Base-by-base conservation (phyloP, 2,888 invertebrate species). In the Euplagia quadripunctaria region DNA sequence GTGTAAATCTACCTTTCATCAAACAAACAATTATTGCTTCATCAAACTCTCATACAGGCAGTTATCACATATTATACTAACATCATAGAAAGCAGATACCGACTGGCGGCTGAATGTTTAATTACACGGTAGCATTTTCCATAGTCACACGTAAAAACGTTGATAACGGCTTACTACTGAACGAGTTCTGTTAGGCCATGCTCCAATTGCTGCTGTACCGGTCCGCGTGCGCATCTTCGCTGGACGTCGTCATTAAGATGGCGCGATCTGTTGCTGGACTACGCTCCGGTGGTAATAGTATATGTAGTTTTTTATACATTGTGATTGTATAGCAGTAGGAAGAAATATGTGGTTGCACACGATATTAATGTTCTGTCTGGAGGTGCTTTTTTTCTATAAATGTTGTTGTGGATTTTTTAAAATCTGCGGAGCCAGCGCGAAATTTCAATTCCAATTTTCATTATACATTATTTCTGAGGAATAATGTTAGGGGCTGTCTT, bases 161-260 rank as follows among this genome's bases (percentile, higher is more conserved):
- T 84, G 87, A 83, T 90, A 90, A 90, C 90, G 90, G 90, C 72
- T 68, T 58, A 71, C 77, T 82, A 85, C 80, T 84, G 82, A 80
- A 85, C 82, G 82, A 83, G 85, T 88, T 89, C 94, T 93, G 94
- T 94, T 94, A 93, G 87, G 90, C 86, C 83, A 87, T 90, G 94
- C 93, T 94, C 94, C 89, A 93, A 85, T 94, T 94, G 89, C 76
- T 82, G 20, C 73, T 76, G 70, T 85, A 89, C 89, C 90, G 92
- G 82, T 90, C 86, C 77, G 76, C 79, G 73, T 70, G 75, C 79
- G 77, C 79, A 79, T 81, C 83, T 82, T 76, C 74, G 49, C 68
- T 75, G 74, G 74, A 74, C 71, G 66, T 58, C 17, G 51, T 72
- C 17, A 46, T 70, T 51, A 68, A 71, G 70, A 70, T 74, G 63